Percentiles rank a stretch among this genome's conserved stretches.
phyloP scores from a whole-genome alignment of 53 echinoderm and acorn worm species.

The Echinometra lucunter region DNA sequence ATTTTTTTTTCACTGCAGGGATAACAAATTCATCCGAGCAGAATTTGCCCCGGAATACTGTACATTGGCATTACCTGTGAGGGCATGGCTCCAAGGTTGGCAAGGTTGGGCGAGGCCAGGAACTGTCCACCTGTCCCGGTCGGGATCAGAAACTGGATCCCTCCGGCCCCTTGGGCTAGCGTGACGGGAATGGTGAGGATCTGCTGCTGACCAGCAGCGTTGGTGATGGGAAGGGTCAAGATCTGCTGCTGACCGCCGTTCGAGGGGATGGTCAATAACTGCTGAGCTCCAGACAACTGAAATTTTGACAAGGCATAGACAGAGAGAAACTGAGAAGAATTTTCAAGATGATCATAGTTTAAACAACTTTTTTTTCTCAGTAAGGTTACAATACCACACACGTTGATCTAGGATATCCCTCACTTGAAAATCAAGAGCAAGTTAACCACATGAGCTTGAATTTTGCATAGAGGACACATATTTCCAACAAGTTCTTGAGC shows the following conservation, averaged over 20 bases:
- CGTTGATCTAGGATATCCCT: too few species aligned
- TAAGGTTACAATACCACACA: too few species aligned
- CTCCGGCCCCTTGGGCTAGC: constrained; percentile 94
- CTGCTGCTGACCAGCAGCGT: constrained; percentile 99
- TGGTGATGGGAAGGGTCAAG: constrained; percentile 95
- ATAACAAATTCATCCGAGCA: too few species aligned
- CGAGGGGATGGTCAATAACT: constrained; percentile 95
- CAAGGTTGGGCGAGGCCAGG: constrained; percentile 80
- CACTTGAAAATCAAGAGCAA: too few species aligned
- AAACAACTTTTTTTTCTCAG: too few species aligned
- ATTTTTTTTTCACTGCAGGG: too few species aligned
- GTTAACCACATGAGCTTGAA: too few species aligned
- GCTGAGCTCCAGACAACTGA: constrained; percentile 87
- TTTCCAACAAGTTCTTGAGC: too few species aligned
- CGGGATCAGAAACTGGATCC: constrained; percentile 98
- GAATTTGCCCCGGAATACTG: too few species aligned
- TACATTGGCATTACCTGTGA: constrained; percentile 62
- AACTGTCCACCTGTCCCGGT: constrained; percentile 85
- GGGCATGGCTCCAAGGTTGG: constrained; percentile 80
- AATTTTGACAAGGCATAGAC: background rate
- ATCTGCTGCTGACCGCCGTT: constrained; percentile 92
- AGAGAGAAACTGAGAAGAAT: too few species aligned
- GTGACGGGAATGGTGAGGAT: constrained; percentile 97
- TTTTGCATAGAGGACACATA: too few species aligned
- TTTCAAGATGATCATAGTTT: background rate